Evolutionary conservation across 2,797 vertebrate genomes (phyloP), one percentile per base, ranked within the genome.

Genomic region (Odontamblyopus lacepedii): DNA sequence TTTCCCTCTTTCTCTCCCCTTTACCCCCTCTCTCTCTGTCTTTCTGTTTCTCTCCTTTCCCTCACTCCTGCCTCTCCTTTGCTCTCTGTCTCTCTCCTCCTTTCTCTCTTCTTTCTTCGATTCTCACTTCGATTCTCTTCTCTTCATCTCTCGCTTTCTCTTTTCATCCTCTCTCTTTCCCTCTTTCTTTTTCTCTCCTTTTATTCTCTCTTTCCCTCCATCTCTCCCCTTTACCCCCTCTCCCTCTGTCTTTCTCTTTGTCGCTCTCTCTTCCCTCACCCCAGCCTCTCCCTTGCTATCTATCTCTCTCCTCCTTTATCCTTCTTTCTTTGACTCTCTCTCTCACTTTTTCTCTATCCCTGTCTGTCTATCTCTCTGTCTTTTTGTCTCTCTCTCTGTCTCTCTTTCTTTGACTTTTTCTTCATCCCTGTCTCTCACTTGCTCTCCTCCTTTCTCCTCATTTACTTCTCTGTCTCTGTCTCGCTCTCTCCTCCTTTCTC

Each of bases 71-170:
- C 26, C n/a, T 57, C 11, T 7, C n/a, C 1, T 6, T 8, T 6
- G 2, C 19, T 51, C 50, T 51, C 15, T n/a, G n/a, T n/a, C n/a
- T 19, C 15, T 51, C 15, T 51, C 16, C 19, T 18, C 13, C 13
- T 50, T 8, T 69, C 76, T 53, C 73, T 66, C 66, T n/a, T 55
- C 53, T 50, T 6, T 19, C 6, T 12, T 66, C 67, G 73, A 53
- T 70, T 26, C 23, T 23, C 23, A 23, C 23, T 23, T 23, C 23
- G 23, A 23, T 23, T 23, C 23, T 23, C 23, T 23, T 57, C 2
- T 44, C 41, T 44, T 11, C 9, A 12, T 57, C n/a, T 57, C 11
- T 7, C n/a, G 0, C 19, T 8, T 6, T 0, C 19, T 51, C 50
- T 23, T 23, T 23, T 51, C 48, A 3, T 18, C 16, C 13, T 16